These are phyloP conservation scores for Wasmannia auropunctata DNA, from an alignment of 1,140 invertebrate species.

Conservation along the genomic window DNA sequence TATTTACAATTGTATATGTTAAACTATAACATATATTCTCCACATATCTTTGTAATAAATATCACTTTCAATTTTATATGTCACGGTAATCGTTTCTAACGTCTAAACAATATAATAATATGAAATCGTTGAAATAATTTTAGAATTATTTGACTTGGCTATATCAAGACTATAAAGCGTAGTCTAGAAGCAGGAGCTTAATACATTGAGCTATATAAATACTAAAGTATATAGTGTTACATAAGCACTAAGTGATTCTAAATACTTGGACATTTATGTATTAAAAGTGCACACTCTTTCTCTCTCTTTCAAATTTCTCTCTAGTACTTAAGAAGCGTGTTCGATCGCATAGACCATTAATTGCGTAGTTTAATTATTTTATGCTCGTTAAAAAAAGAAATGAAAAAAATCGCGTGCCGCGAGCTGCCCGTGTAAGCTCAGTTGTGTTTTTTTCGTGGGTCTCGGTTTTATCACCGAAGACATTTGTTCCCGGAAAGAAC, in stretches of 20 bases:
- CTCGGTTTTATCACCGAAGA: conserved; percentile 5
- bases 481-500: too few species aligned
- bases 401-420: background rate
- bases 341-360: background rate
- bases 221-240: background rate
- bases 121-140: background rate
- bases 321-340: conserved; percentile 22
- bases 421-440: background rate
- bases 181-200: background rate
- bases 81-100: background rate
- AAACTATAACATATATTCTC: background rate
- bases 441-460: conserved; percentile 2
- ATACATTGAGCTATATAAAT: background rate
- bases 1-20: background rate
- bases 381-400: background rate
- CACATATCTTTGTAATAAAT: background rate
- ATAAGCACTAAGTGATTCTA: background rate
- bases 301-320: background rate
- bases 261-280: conserved; percentile 10
- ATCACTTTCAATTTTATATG: background rate
- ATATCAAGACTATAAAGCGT: background rate
- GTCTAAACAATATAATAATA: background rate
- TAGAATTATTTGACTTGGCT: background rate
- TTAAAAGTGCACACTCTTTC: background rate
- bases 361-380: background rate